Conservation (phyloP, 2,797 vertebrate species). For the Sebastes diaconus region DNA sequence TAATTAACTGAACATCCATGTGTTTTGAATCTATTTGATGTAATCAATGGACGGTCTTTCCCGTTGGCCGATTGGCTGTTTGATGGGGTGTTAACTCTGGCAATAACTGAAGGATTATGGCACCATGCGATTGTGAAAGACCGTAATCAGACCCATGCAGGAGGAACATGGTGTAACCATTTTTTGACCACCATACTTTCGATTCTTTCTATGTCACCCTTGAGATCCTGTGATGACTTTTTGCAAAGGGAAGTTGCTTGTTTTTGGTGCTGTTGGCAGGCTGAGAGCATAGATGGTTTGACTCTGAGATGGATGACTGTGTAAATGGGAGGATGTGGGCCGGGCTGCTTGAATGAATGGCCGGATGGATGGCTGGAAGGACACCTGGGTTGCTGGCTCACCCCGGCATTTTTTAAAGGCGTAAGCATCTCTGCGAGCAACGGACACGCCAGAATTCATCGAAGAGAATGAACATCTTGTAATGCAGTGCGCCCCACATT, state of each 20-base stretch:
- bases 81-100: slow-evolving; percentile 14
- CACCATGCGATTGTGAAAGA: slow-evolving; percentile 20
- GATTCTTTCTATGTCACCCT: not conserved
- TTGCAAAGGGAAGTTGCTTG: not conserved
- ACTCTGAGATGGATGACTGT: slow-evolving; percentile 6
- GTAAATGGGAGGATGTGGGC: slow-evolving; percentile 33
- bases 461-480: not conserved
- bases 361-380: slow-evolving; percentile 16
- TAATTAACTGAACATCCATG: not conserved
- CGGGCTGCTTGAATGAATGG: slow-evolving; percentile 29
- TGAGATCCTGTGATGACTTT: not conserved
- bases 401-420: not conserved
- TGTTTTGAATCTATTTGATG: slow-evolving; percentile 9
- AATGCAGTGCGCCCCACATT: not conserved
- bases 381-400: slow-evolving; percentile 26
- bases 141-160: slow-evolving; percentile 22
- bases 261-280: not conserved
- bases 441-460: slow-evolving; percentile 3
- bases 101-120: slow-evolving; percentile 37
- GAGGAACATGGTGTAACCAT: not conserved
- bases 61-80: not conserved
- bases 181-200: not conserved
- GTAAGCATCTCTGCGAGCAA: not conserved
- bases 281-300: slow-evolving; percentile 1
- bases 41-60: not conserved